A percentile compares a stretch with the other conserved stretches of the same genome.
Evolutionary conservation across 2,113 vertebrate genomes (phyloP).

Genomic region (Tenebrosternarchus preto): DNA sequence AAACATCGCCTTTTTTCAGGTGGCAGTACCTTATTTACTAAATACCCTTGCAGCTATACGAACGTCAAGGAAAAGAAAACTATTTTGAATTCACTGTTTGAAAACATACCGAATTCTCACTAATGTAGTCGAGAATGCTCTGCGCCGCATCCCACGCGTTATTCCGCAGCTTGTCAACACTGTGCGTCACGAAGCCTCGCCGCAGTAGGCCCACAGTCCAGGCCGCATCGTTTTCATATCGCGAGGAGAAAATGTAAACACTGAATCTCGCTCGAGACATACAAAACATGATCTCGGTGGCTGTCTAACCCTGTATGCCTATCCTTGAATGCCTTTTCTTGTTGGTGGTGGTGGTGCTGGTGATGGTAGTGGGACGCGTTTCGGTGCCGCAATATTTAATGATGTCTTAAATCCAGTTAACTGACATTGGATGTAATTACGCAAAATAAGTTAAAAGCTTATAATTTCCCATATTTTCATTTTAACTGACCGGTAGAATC

Average conservation of each 20-base stretch:
- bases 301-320: too few species aligned
- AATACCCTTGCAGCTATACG: not conserved
- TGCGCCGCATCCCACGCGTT: not conserved
- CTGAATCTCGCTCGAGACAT: not conserved
- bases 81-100: not conserved
- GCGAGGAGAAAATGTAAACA: conserved; percentile 18
- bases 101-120: not conserved
- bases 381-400: too few species aligned
- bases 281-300: too few species aligned
- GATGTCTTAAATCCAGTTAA: too few species aligned
- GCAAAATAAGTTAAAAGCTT: too few species aligned
- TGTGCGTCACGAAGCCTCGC: conserved; percentile 2
- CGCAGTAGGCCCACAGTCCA: not conserved
- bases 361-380: too few species aligned
- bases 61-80: not conserved
- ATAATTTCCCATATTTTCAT: too few species aligned
- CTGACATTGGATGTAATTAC: too few species aligned
- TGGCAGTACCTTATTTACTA: not conserved
- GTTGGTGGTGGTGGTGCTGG: too few species aligned
- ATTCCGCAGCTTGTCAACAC: conserved; percentile 2
- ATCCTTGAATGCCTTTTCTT: too few species aligned
- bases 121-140: not conserved
- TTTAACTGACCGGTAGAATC: too few species aligned
- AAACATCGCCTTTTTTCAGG: not conserved
- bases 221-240: not conserved